Evolutionary conservation across 2,888 invertebrate genomes (phyloP), one percentile per base, ranked within the genome.

Genomic region (Ectemnius lituratus): DNA sequence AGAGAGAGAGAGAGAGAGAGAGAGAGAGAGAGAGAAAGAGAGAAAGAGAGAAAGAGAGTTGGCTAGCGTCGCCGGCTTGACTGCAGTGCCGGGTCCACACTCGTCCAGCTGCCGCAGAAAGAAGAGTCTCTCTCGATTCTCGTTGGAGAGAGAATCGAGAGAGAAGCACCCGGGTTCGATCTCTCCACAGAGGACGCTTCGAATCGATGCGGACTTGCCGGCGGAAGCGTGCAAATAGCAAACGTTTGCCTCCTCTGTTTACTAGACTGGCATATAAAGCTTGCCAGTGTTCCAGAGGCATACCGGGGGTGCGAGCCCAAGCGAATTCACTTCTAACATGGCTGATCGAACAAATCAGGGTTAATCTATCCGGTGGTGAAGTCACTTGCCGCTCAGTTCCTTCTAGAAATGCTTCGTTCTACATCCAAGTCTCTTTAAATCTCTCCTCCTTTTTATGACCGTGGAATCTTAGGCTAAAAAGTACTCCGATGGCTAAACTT

Each of bases 211-310:
- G 47, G 4, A 45, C 16, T 70, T 70, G 20, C 63, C 64, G 37
- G 2, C 60, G 66, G 70, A 72, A 74, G 57, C 70, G 28, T 67
- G 72, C 56, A 49, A 73, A 75, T 70, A 71, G 16, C 62, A 47
- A 37, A 63, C 66, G 70, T 69, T 74, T 60, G 67, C 59, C 63
- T 60, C 62, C 52, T 73, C 70, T 63, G 70, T 68, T 70, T 58
- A 68, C 47, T 49, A 20, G 67, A 47, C 37, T 37, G 37, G 37
- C 37, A 37, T 37, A 37, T 37, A 37, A 37, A 37, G 37, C 37
- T 37, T 8, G 37, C 8, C 37, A 37, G 37, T 11, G 37, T 11
- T 37, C 37, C 37, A 11, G 37, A 37, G 37, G 37, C 37, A 11
- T 11, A 11, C 6, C 37, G 8, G 37, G 37, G 37, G 37, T 37